Conservation (phyloP, 2,888 invertebrate species). For the Ethmia dodecea region DNA sequence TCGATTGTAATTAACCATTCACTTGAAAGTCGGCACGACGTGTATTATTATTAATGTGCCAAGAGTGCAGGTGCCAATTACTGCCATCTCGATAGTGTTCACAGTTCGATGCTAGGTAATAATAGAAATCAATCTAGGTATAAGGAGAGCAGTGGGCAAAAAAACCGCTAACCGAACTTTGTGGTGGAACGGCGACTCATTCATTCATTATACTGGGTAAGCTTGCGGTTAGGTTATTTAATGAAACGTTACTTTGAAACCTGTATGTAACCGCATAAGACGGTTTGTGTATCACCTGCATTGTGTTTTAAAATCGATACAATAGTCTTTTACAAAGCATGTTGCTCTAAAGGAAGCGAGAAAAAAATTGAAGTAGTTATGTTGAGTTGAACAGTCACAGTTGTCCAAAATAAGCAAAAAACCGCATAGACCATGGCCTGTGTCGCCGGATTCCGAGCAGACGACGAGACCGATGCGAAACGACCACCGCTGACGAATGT, state of each 20-base stretch:
- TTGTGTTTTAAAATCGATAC: conserved; percentile 19
- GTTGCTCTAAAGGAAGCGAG: too few relatives aligned
- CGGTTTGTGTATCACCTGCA: conserved; percentile 26
- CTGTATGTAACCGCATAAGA: conserved; percentile 37
- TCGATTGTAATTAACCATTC: conserved; percentile 23
- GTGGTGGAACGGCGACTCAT: conserved; percentile 50
- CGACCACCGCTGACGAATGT: conserved; percentile 66
- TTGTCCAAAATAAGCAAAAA: too few relatives aligned
- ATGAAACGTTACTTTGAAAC: conserved; percentile 52
- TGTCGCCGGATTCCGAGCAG: background rate
- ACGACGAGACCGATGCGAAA: conserved; percentile 21
- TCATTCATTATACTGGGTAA: conserved; percentile 51
- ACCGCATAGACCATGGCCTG: conserved; percentile 1
- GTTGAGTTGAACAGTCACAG: too few relatives aligned
- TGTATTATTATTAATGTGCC: conserved; percentile 31
- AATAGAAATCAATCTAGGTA: conserved; percentile 60
- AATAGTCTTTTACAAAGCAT: too few relatives aligned
- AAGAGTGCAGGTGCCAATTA: conserved; percentile 44
- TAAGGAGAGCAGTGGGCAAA: conserved; percentile 57
- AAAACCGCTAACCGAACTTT: conserved; percentile 64
- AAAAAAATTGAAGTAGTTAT: too few relatives aligned
- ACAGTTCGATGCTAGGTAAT: conserved; percentile 47
- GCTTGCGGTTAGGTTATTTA: conserved; percentile 60
- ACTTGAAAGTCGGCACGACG: conserved; percentile 28
- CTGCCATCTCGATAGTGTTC: conserved; percentile 50